Evolutionary conservation across 2,888 invertebrate species (phyloP).

Genomic region (Tipula vernalis): DNA sequence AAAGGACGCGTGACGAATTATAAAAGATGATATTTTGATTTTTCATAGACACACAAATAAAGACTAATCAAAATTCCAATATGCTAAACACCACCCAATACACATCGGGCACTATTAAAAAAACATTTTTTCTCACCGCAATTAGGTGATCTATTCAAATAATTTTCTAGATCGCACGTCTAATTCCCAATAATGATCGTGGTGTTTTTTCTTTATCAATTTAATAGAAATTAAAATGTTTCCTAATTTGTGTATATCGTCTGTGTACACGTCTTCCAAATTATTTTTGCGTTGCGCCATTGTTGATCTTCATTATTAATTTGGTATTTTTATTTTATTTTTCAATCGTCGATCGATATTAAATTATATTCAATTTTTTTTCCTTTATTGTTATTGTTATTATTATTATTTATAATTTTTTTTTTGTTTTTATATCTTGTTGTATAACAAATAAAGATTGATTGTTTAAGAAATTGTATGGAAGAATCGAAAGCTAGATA

Average conservation of each 20-base stretch:
- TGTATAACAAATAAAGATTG: background rate
- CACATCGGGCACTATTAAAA: background rate
- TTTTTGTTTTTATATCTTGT: background rate
- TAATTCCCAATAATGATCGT: background rate
- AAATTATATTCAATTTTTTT: background rate
- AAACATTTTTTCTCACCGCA: background rate
- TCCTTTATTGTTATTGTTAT: no score
- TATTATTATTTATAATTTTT: background rate
- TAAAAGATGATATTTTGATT: conserved; percentile 4
- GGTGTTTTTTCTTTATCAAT: background rate
- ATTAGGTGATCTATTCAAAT: background rate
- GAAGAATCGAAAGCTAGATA: background rate
- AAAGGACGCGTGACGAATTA: conserved; percentile 4
- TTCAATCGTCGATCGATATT: background rate
- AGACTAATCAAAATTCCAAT: no score
- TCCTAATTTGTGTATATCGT: background rate
- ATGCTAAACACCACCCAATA: background rate
- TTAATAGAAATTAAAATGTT: background rate
- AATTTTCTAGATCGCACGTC: background rate
- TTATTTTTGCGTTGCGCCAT: background rate
- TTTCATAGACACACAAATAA: background rate
- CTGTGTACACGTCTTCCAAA: background rate
- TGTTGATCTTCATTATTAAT: background rate
- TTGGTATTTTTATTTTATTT: background rate
- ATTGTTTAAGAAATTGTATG: background rate